phyloP scores from a whole-genome alignment of 2,888 invertebrate species.

The Camponotus fellah region DNA sequence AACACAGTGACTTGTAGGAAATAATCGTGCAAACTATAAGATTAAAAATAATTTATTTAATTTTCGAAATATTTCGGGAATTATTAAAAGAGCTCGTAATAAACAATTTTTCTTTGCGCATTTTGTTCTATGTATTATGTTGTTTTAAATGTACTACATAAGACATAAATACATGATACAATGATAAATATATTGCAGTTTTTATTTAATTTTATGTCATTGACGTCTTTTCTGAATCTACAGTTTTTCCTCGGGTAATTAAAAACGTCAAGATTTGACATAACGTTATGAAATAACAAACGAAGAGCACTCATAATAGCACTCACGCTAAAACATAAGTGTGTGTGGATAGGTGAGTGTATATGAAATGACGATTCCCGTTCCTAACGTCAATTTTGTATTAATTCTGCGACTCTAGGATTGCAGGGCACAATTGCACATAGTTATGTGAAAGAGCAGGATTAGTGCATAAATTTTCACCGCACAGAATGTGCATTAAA shows the following conservation, averaged over 20 bases:
- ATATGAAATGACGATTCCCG: not conserved
- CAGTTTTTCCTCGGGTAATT: conserved; percentile 11
- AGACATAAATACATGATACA: not conserved
- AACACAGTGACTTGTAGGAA: no score
- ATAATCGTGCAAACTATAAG: not conserved
- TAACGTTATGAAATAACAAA: conserved; percentile 36
- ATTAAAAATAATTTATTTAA: not conserved
- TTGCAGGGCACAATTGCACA: conserved; percentile 1
- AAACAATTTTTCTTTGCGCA: not conserved
- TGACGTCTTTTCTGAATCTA: conserved; percentile 1
- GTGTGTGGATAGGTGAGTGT: not conserved
- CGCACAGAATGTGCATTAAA: conserved; percentile 36
- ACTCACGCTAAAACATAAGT: not conserved
- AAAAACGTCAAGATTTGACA: conserved; percentile 12
- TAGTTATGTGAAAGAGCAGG: not conserved
- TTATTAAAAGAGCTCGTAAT: not conserved
- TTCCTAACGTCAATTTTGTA: conserved; percentile 29
- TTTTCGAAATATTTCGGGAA: not conserved
- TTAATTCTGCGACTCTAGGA: conserved; percentile 22
- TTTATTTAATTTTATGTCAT: not conserved
- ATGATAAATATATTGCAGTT: not conserved
- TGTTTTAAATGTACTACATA: not conserved
- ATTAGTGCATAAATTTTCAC: conserved; percentile 21
- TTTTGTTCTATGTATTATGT: not conserved
- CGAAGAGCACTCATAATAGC: not conserved